phyloP scores from a whole-genome alignment of 2,797 vertebrate species.

The Liparis tanakae region DNA sequence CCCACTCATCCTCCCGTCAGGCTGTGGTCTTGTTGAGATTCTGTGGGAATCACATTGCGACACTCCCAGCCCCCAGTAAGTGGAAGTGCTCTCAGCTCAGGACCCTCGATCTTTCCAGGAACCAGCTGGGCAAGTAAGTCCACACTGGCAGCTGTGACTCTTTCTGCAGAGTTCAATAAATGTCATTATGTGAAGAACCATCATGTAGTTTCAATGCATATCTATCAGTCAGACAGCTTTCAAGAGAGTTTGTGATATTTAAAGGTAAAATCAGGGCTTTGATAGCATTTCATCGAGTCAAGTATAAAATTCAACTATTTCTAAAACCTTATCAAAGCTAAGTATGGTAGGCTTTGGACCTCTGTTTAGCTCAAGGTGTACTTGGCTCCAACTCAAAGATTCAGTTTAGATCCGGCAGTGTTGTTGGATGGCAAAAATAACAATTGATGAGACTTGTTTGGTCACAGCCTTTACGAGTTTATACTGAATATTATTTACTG shows the following conservation, averaged over 20 bases:
- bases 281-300: not conserved
- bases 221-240: not conserved
- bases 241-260: not conserved
- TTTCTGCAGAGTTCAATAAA: not conserved
- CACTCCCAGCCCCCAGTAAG: slow-evolving; percentile 85
- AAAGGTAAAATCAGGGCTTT: not conserved
- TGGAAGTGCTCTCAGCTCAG: slow-evolving; percentile 92
- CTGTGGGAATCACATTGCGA: slow-evolving; percentile 88
- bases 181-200: not conserved
- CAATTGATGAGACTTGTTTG: not conserved
- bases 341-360: not conserved
- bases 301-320: not conserved
- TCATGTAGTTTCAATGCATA: not conserved
- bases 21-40: slow-evolving; percentile 87
- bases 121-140: slow-evolving; percentile 94
- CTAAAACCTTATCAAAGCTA: not conserved
- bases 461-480: not conserved
- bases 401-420: not conserved
- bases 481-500: not conserved
- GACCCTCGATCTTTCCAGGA: slow-evolving; percentile 93
- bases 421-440: not conserved
- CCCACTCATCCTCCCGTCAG: slow-evolving; percentile 72
- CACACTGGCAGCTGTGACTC: slow-evolving; percentile 16
- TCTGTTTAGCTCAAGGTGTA: not conserved
- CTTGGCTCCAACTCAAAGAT: not conserved